phyloP scores from a whole-genome alignment of 37 sponge, comb jelly and placozoan species.

The Mnemiopsis leidyi region DNA sequence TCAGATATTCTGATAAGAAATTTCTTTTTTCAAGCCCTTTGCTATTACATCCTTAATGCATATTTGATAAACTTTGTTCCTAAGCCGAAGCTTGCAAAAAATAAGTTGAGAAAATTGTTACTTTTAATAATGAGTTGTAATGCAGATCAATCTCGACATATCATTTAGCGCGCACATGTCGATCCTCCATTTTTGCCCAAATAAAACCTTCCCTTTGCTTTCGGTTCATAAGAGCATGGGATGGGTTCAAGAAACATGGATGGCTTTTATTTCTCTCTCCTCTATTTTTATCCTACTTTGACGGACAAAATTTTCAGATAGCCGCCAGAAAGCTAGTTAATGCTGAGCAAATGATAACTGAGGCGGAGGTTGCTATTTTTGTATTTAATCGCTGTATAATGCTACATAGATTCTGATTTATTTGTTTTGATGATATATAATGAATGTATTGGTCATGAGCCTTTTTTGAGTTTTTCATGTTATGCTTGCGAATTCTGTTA shows the following conservation, averaged over 20 bases:
- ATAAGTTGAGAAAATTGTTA: too few species aligned
- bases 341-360: neutral
- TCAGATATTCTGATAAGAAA: too few species aligned
- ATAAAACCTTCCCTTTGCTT: too few species aligned
- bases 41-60: too few species aligned
- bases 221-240: neutral
- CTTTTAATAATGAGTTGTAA: too few species aligned
- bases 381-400: neutral
- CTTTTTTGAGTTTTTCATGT: neutral
- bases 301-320: neutral
- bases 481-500: neutral
- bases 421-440: neutral
- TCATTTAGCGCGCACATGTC: too few species aligned
- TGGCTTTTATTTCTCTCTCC: neutral
- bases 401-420: neutral
- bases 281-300: neutral
- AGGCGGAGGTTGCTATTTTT: neutral
- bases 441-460: neutral
- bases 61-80: too few species aligned
- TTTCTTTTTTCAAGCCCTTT: neutral
- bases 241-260: neutral
- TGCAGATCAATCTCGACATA: too few species aligned
- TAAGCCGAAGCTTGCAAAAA: too few species aligned
- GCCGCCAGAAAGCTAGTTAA: slow-evolving; percentile 52
- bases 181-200: too few species aligned